These are phyloP conservation scores for Porites lutea DNA, from an alignment of 64 coral and sea anemone genomes.

Conservation along the genomic window DNA sequence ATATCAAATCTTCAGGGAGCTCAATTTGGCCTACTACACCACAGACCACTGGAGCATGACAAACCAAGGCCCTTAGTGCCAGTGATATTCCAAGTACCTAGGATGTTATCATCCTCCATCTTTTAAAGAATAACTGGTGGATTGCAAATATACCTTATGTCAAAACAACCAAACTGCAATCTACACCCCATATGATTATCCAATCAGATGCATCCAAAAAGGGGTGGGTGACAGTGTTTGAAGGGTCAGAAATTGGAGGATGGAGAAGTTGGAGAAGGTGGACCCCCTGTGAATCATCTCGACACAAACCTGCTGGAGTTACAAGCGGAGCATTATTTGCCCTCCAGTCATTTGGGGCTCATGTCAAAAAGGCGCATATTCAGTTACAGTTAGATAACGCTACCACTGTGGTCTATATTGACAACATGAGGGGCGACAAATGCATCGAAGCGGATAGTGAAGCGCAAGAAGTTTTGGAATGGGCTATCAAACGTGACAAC, in stretches of 20 bases:
- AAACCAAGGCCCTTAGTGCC: slow-evolving; percentile 43
- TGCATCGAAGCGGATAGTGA: slow-evolving; percentile 4
- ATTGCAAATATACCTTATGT: slow-evolving; percentile 20
- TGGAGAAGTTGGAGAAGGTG: too few relatives aligned
- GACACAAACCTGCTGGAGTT: too few relatives aligned
- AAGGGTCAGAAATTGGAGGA: slow-evolving; percentile 21
- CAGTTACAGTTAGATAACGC: too few relatives aligned
- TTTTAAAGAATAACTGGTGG: slow-evolving; percentile 45
- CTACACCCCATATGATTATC: slow-evolving; percentile 32
- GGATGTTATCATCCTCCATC: slow-evolving; percentile 14
- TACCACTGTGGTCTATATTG: too few relatives aligned
- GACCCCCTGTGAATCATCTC: too few relatives aligned
- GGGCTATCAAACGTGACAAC: slow-evolving; percentile 55
- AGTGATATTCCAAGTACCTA: slow-evolving; percentile 1
- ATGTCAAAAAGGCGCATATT: too few relatives aligned
- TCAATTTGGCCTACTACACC: slow-evolving; percentile 45
- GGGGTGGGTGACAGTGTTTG: slow-evolving; percentile 58
- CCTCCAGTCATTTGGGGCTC: too few relatives aligned
- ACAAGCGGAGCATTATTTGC: too few relatives aligned
- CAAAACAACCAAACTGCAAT: background rate
- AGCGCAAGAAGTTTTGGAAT: slow-evolving; percentile 61
- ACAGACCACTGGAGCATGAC: slow-evolving; percentile 37
- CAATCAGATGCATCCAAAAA: slow-evolving; percentile 67
- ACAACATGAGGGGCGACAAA: too few relatives aligned
- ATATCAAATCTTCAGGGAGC: slow-evolving; percentile 44